Base-by-base conservation (phyloP, 2,888 invertebrate genomes). In the Apeira syringaria region DNA sequence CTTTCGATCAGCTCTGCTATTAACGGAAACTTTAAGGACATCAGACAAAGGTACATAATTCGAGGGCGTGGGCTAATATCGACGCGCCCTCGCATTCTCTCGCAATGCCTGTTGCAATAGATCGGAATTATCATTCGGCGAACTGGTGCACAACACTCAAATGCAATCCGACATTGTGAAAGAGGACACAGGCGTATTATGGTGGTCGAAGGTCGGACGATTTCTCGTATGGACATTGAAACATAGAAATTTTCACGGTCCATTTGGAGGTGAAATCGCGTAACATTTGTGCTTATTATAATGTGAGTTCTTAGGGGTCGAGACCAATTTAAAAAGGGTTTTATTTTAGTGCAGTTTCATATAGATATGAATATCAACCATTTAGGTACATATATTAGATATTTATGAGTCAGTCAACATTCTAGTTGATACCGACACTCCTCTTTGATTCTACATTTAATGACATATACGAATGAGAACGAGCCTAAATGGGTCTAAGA, bases 51-150 rank as follows among this genome's bases (percentile, higher is more conserved):
- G 72, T 60, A 62, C 52, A 63, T 80, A 81, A 83, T 84, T 83
- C 74, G 75, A 78, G 79, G 87, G 87, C 84, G 85, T 83, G 78
- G 74, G 69, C 70, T 75, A 43, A 36, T 77, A 77, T 81, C 70
- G 77, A 69, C 68, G 68, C 56, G 80, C 74, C 74, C 80, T 77
- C 75, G 74, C 80, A 80, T 80, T 82, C 74, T 74, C 71, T 80
- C 80, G 81, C 85, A 78, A 82, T 33, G 44, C 29, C 28, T 41
- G 47, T 85, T 78, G 88, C 86, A 89, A 89, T 60, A 70, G 73
- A 79, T 85, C 63, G 81, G 85, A 85, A 89, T 88, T 87, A 89
- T 88, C 85, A 86, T 85, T 80, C 76, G 70, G 66, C 72, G 79
- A 87, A 88, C 80, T 87, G 71, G 88, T 89, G 88, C 88, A 88